phyloP scores from a whole-genome alignment of 2,113 vertebrate genomes.

The Coreoperca whiteheadi region DNA sequence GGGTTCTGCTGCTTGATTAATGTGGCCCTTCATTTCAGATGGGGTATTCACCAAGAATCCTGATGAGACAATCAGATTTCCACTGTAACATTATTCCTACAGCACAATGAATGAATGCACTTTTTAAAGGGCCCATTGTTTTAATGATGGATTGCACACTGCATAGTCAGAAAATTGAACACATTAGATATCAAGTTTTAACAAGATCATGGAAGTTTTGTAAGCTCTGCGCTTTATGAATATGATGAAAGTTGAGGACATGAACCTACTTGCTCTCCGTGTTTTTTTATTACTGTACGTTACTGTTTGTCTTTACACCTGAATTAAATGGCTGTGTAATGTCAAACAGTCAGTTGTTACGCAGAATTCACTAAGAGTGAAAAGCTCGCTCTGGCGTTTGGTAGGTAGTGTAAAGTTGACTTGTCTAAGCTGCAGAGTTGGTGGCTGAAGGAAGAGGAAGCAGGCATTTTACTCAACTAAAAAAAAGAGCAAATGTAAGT shows the following conservation, averaged over 20 bases:
- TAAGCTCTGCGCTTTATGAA: slow-evolving; percentile 29
- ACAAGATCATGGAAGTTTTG: slow-evolving; percentile 22
- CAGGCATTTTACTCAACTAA: too few species aligned
- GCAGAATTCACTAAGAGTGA: neutral
- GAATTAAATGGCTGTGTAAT: neutral
- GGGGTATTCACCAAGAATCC: slow-evolving; percentile 41
- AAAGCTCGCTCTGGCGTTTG: neutral
- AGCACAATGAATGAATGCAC: slow-evolving; percentile 40
- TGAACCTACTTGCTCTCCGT: neutral
- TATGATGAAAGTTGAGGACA: slow-evolving; percentile 8
- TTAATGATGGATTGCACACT: slow-evolving; percentile 61
- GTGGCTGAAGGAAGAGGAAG: neutral
- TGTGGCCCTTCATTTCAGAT: slow-evolving; percentile 38
- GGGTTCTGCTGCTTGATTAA: slow-evolving; percentile 58
- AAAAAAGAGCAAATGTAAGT: too few species aligned
- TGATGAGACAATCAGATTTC: slow-evolving; percentile 69
- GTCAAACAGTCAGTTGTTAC: neutral
- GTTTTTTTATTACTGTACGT: neutral
- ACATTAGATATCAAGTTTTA: slow-evolving; percentile 37
- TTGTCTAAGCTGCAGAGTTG: neutral
- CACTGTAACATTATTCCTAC: slow-evolving; percentile 29
- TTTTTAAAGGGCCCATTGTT: slow-evolving; percentile 54
- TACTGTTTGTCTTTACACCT: neutral
- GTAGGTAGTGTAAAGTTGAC: neutral
- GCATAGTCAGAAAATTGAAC: slow-evolving; percentile 43